A percentile compares a stretch with the other conserved stretches of the same genome.
Conservation (phyloP, 2,888 invertebrate species). For the Mantis religiosa region DNA sequence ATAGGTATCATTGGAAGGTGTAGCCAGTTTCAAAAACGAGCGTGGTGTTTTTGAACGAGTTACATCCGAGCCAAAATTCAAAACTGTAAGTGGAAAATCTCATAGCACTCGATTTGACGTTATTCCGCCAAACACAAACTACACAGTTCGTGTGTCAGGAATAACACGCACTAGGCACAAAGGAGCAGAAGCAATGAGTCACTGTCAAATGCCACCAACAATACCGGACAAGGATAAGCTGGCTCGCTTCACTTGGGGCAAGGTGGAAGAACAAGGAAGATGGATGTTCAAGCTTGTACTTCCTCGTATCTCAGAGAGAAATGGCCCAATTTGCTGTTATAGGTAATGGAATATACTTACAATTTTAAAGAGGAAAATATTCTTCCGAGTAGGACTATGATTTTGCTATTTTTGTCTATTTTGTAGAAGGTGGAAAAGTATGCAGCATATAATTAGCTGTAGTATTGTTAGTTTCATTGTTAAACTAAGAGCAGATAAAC, state of each 20-base stretch:
- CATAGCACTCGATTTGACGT: slow-evolving; percentile 58
- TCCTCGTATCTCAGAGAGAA: slow-evolving; percentile 75
- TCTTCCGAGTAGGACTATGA: no score
- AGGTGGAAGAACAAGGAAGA: slow-evolving; percentile 59
- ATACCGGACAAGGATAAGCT: slow-evolving; percentile 63
- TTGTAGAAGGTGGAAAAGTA: no score
- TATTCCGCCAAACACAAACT: slow-evolving; percentile 78
- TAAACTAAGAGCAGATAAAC: no score
- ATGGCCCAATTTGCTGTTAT: slow-evolving; percentile 85
- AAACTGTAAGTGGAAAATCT: slow-evolving; percentile 51
- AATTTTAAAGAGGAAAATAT: no score
- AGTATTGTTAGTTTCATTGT: no score
- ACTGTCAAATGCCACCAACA: slow-evolving; percentile 68
- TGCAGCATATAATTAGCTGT: no score
- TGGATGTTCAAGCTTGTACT: slow-evolving; percentile 71
- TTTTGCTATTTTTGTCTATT: no score
- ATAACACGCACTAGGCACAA: slow-evolving; percentile 71
- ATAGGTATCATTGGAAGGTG: slow-evolving; percentile 50
- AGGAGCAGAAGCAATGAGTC: slow-evolving; percentile 60
- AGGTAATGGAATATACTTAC: slow-evolving; percentile 41
- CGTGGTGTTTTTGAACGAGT: slow-evolving; percentile 49
- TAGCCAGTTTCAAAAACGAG: slow-evolving; percentile 53
- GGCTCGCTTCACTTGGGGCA: slow-evolving; percentile 50
- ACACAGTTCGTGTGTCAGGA: slow-evolving; percentile 67
- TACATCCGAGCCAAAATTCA: slow-evolving; percentile 55